These are phyloP conservation scores for Megaustenia siamemsis DNA, from an alignment of 2,888 invertebrate species.

Conservation along the genomic window DNA sequence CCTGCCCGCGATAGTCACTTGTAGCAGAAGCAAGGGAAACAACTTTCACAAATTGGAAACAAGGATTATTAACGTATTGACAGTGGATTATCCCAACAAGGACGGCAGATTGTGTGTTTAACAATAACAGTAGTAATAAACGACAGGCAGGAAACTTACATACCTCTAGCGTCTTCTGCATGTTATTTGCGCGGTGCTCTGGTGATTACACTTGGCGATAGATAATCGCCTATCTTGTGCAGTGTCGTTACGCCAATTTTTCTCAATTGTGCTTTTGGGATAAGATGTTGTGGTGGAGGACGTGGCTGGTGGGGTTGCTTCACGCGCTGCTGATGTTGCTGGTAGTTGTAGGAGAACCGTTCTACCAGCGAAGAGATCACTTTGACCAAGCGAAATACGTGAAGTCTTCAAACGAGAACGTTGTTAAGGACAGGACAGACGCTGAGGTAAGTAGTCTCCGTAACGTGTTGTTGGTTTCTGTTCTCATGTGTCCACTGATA, in stretches of 20 bases:
- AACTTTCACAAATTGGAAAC: neutral
- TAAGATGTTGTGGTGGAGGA: conserved; percentile 49
- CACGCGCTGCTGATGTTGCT: conserved; percentile 50
- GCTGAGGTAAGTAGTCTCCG: conserved; percentile 66
- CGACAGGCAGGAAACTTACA: too few relatives aligned
- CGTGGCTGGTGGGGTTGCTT: conserved; percentile 52
- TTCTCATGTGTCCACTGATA: neutral
- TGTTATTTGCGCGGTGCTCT: neutral
- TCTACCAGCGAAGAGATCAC: conserved; percentile 72
- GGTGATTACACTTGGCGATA: neutral
- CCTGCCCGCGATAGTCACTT: neutral
- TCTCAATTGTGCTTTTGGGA: conserved; percentile 24
- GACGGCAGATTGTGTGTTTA: neutral
- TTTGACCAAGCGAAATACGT: conserved; percentile 67
- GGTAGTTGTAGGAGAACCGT: conserved; percentile 64
- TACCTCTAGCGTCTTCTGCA: too few relatives aligned
- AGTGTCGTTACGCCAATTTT: conserved; percentile 1
- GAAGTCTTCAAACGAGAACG: conserved; percentile 59
- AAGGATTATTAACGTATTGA: neutral
- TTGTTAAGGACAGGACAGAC: conserved; percentile 67
- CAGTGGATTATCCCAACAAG: neutral
- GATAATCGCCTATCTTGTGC: neutral
- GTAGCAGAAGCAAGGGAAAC: neutral
- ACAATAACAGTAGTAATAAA: too few relatives aligned
- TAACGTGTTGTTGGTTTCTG: too few relatives aligned